These are phyloP conservation scores for Metridium senile DNA, from an alignment of 92 coral and sea anemone genomes.

Conservation along the genomic window DNA sequence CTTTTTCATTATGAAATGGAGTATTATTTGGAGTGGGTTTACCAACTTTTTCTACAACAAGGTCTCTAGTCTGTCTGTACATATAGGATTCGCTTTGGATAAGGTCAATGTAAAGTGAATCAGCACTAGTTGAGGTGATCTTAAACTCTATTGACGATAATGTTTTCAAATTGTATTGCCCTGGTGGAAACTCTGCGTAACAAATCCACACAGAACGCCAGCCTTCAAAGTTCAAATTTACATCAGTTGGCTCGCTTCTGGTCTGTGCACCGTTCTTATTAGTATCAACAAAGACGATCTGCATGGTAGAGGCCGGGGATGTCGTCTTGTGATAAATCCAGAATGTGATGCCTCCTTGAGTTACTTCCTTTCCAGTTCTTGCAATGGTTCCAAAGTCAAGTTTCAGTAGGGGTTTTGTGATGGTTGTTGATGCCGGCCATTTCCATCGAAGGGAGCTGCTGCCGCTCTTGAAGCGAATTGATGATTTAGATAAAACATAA, in stretches of 20 bases:
- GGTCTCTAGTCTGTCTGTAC: conserved; percentile 1
- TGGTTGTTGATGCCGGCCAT: conserved; percentile 3
- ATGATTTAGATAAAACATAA: not conserved
- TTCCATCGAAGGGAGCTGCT: not conserved
- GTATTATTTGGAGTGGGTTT: not conserved
- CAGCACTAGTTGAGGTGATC: not conserved
- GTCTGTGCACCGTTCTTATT: not conserved
- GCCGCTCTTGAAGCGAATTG: not conserved
- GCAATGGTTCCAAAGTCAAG: not conserved
- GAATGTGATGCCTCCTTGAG: conserved; percentile 17
- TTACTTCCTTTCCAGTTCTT: not conserved
- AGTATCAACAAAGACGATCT: conserved; percentile 14
- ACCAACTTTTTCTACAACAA: conserved; percentile 7
- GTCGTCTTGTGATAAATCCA: conserved; percentile 12
- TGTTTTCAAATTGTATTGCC: not conserved
- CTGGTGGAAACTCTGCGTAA: conserved; percentile 2
- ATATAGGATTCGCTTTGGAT: not conserved
- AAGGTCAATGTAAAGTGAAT: conserved; percentile 6
- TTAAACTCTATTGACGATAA: not conserved
- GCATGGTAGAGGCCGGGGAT: not conserved
- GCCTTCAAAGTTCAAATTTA: conserved; percentile 15
- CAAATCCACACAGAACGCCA: conserved; percentile 29
- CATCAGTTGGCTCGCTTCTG: conserved; percentile 9
- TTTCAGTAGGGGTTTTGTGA: not conserved
- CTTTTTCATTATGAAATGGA: conserved; percentile 4